phyloP scores from a whole-genome alignment of 2,888 invertebrate species.

The Philaethria dido region DNA sequence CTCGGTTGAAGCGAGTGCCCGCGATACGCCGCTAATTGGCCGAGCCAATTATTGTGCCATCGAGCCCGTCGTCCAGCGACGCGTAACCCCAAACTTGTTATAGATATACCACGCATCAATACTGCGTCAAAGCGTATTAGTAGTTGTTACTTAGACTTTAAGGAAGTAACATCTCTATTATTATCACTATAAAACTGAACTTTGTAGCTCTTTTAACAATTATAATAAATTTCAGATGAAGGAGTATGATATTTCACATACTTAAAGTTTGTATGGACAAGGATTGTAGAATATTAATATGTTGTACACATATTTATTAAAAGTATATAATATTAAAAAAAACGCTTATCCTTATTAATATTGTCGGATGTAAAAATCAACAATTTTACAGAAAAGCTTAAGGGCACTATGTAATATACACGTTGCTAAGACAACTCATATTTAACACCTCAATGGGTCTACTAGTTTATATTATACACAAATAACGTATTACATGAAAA shows the following conservation, averaged over 20 bases:
- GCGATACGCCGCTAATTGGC: conserved; percentile 51
- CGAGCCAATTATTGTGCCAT: conserved; percentile 53
- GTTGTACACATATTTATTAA: too few relatives aligned
- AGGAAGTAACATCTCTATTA: not conserved
- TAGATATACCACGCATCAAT: conserved; percentile 21
- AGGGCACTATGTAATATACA: not conserved
- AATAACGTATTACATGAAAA: not conserved
- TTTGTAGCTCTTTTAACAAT: too few relatives aligned
- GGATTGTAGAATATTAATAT: too few relatives aligned
- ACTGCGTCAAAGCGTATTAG: not conserved
- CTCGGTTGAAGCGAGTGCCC: conserved; percentile 47
- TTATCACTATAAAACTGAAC: too few relatives aligned
- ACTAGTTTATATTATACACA: not conserved
- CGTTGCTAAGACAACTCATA: not conserved
- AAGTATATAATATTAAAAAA: too few relatives aligned
- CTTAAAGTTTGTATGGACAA: too few relatives aligned
- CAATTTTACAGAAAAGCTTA: too few relatives aligned
- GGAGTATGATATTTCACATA: too few relatives aligned
- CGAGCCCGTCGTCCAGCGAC: conserved; percentile 37
- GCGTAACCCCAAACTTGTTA: conserved; percentile 21
- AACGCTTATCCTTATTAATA: too few relatives aligned
- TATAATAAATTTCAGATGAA: too few relatives aligned
- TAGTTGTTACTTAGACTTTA: conserved; percentile 1
- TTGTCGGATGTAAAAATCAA: too few relatives aligned
- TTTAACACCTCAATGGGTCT: not conserved